A percentile compares a stretch with the other conserved stretches of the same genome.
phyloP scores from a whole-genome alignment of 2,888 invertebrate species.

The Seira sanloemensis region DNA sequence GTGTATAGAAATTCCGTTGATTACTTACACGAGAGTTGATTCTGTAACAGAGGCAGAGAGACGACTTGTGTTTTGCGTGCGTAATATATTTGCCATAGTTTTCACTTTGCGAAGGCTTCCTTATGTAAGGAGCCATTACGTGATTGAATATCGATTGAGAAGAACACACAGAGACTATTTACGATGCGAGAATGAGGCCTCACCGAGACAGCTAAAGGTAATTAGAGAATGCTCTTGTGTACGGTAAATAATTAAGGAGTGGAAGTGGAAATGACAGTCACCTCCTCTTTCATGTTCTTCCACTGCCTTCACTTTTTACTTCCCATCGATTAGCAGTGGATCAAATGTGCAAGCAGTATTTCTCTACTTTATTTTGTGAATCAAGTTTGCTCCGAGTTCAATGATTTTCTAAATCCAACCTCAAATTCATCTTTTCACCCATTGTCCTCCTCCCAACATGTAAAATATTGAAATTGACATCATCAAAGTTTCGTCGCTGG shows the following conservation, averaged over 20 bases:
- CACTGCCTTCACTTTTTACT: background rate
- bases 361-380: background rate
- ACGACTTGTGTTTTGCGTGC: constrained; percentile 8
- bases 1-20: background rate
- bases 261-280: constrained; percentile 19
- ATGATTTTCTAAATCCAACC: background rate
- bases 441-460: background rate
- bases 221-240: constrained; percentile 13
- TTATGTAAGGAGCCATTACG: background rate
- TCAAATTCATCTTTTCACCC: background rate
- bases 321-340: constrained; percentile 8
- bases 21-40: background rate
- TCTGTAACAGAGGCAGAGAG: no score
- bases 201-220: background rate
- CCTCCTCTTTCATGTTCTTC: constrained; percentile 17
- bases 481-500: no score
- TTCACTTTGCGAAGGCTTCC: background rate
- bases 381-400: no score
- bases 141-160: constrained; percentile 19
- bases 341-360: background rate
- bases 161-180: background rate
- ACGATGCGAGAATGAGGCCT: background rate
- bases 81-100: background rate
- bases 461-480: background rate
- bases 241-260: constrained; percentile 11